Conservation (phyloP, 2,113 vertebrate species). For the Corythoichthys haematopterus region DNA sequence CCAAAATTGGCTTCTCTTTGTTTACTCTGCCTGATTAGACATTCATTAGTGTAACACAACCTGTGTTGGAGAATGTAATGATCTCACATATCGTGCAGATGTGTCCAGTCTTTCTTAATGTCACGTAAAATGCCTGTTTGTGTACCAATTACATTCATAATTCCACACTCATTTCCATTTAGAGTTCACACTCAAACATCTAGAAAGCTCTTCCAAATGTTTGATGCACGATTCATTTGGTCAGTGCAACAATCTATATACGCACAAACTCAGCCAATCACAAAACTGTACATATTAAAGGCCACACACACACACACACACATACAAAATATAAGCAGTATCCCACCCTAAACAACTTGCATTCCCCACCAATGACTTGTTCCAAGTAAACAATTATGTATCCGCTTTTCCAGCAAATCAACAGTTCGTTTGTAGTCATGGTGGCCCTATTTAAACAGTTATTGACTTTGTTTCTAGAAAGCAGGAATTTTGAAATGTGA, state of each 20-base stretch:
- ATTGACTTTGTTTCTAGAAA: slow-evolving; percentile 37
- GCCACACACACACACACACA: slow-evolving; percentile 26
- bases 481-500: slow-evolving; percentile 21
- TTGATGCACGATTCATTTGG: slow-evolving; percentile 40
- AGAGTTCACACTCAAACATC: slow-evolving; percentile 58
- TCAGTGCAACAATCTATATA: slow-evolving; percentile 31
- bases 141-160: slow-evolving; percentile 70
- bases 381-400: slow-evolving; percentile 51
- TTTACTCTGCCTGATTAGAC: slow-evolving; percentile 38
- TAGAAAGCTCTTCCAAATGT: slow-evolving; percentile 52
- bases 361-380: slow-evolving; percentile 48
- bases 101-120: slow-evolving; percentile 61
- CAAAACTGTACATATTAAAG: slow-evolving; percentile 10
- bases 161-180: slow-evolving; percentile 58
- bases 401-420: slow-evolving; percentile 21
- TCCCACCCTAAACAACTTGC: slow-evolving; percentile 51
- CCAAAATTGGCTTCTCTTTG: slow-evolving; percentile 31
- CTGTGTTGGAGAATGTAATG: slow-evolving; percentile 50
- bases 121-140: slow-evolving; percentile 56
- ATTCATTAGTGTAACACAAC: slow-evolving; percentile 41
- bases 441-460: slow-evolving; percentile 38
- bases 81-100: slow-evolving; percentile 64
- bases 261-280: slow-evolving; percentile 12
- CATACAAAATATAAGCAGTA: slow-evolving; percentile 42
- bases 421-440: slow-evolving; percentile 47